Percentiles rank a stretch among this genome's conserved stretches.
These are phyloP conservation scores for Rhopalosiphum padi DNA, from an alignment of 1,140 invertebrate genomes.

Conservation along the genomic window DNA sequence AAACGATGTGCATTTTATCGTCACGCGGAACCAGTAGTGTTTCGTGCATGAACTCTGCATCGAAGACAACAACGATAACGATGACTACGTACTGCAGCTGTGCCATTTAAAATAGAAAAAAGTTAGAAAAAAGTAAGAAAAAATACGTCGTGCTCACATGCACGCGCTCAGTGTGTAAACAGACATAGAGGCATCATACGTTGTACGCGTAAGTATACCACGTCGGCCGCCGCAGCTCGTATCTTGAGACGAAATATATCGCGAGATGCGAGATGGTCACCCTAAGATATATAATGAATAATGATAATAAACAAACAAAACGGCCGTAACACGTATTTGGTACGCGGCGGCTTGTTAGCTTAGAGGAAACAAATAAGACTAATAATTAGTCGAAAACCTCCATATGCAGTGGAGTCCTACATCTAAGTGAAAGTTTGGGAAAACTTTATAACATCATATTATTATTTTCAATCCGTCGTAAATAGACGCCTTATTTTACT, in stretches of 20 bases:
- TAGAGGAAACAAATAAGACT: background rate
- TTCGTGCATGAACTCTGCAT: background rate
- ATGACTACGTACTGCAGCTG: background rate
- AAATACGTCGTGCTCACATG: background rate
- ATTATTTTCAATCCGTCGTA: background rate
- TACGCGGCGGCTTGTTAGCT: background rate
- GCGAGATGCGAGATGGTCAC: background rate
- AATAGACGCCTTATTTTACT: background rate
- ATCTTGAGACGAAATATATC: background rate
- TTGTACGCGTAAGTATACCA: background rate
- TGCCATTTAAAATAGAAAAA: background rate
- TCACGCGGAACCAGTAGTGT: background rate
- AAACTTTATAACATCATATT: background rate
- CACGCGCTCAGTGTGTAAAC: background rate
- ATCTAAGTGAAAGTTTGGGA: constrained; percentile 51
- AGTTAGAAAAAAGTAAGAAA: background rate
- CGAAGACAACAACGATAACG: background rate
- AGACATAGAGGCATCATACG: background rate
- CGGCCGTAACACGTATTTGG: background rate
- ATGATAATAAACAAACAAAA: background rate
- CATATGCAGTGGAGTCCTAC: background rate
- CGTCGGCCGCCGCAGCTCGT: background rate
- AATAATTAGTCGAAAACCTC: constrained; percentile 32
- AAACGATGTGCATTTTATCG: too few relatives aligned
- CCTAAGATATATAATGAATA: background rate